These are phyloP conservation scores for Tachycineta bicolor DNA, from an alignment of 2,113 vertebrate species.

Conservation along the genomic window DNA sequence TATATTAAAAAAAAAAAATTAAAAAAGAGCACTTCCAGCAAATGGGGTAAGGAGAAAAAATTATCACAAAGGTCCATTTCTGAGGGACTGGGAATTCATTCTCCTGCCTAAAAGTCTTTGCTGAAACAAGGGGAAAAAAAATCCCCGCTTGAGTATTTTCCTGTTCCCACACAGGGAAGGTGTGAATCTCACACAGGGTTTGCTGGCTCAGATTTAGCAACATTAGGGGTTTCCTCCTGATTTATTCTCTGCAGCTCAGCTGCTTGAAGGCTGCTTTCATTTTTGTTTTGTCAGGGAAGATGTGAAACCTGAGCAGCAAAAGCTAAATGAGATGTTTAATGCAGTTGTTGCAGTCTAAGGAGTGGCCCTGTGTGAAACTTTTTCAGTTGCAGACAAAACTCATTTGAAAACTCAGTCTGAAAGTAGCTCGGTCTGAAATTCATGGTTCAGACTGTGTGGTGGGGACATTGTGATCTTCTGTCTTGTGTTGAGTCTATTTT, in stretches of 20 bases:
- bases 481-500: not conserved
- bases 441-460: not conserved
- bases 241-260: not conserved
- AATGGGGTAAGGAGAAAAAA: not conserved
- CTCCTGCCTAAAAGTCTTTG: not conserved
- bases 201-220: not conserved
- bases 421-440: not conserved
- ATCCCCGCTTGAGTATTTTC: not conserved
- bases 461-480: not conserved
- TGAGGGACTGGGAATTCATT: not conserved
- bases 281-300: not conserved
- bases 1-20: not conserved
- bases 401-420: fast-evolving
- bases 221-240: not conserved
- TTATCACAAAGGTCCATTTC: fast-evolving
- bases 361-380: not conserved
- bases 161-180: not conserved
- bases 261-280: not conserved
- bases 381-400: not conserved
- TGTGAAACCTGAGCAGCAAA: not conserved
- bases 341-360: not conserved
- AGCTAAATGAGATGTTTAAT: not conserved
- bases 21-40: not conserved
- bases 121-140: not conserved
- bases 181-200: fast-evolving